Evolutionary conservation across 2,797 vertebrate species (phyloP).

Genomic region (Valencia hispanica): DNA sequence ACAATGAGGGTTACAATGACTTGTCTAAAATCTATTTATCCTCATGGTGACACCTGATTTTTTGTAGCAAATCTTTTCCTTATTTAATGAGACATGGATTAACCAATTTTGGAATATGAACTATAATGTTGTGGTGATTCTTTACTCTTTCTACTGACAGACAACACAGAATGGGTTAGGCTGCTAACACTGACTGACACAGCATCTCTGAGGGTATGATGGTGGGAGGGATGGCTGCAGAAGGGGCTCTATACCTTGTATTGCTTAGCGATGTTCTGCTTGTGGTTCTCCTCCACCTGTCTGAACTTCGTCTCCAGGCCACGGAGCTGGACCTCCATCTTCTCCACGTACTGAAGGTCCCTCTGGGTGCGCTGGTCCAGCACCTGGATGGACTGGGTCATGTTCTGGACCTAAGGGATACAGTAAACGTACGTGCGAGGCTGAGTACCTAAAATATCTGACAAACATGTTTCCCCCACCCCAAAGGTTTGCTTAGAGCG

Average conservation of each 20-base stretch:
- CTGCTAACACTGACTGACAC: slow-evolving; percentile 22
- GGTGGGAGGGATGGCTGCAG: slow-evolving; percentile 30
- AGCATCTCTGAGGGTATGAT: slow-evolving; percentile 37
- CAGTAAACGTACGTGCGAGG: slow-evolving; percentile 15
- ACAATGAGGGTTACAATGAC: background rate
- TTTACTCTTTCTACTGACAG: slow-evolving; percentile 26
- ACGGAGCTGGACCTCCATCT: slow-evolving; percentile 98
- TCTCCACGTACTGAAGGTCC: slow-evolving; percentile 97
- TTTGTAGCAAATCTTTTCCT: slow-evolving; percentile 1
- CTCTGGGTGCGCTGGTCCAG: slow-evolving; percentile 97
- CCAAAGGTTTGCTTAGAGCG: slow-evolving; percentile 3
- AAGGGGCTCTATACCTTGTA: slow-evolving; percentile 87
- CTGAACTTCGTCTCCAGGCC: slow-evolving; percentile 97
- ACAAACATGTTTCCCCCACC: background rate
- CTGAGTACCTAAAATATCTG: background rate
- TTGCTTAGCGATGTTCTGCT: slow-evolving; percentile 98
- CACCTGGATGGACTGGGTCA: slow-evolving; percentile 98
- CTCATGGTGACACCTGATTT: slow-evolving; percentile 2
- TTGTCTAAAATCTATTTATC: background rate
- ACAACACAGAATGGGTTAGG: slow-evolving; percentile 32
- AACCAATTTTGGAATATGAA: slow-evolving; percentile 16
- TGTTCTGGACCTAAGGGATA: slow-evolving; percentile 93
- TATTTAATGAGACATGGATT: slow-evolving; percentile 18
- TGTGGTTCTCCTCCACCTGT: slow-evolving; percentile 98
- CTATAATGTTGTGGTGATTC: slow-evolving; percentile 14